Conservation (phyloP, 2,888 invertebrate genomes). For the Hydrotaea diabolus region DNA sequence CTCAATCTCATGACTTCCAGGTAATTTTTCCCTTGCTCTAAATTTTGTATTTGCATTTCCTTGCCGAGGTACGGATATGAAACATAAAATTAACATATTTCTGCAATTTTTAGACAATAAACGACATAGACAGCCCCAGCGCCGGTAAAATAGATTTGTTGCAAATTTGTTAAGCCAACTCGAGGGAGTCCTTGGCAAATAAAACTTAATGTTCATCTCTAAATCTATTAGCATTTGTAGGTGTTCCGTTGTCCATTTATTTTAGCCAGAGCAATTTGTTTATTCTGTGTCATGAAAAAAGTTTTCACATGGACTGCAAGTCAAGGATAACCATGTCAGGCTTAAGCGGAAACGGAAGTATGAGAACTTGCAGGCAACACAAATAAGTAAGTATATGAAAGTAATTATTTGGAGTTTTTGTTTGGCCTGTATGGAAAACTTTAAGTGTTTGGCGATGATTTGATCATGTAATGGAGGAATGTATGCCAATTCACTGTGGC, state of each 20-base stretch:
- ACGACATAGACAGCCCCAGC: background rate
- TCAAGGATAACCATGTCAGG: background rate
- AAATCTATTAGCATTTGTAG: background rate
- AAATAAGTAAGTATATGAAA: too few relatives aligned
- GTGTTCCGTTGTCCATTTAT: too few relatives aligned
- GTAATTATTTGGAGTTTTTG: too few relatives aligned
- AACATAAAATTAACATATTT: conserved; percentile 15
- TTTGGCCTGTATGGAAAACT: too few relatives aligned
- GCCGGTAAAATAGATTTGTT: background rate
- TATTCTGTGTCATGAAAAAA: background rate
- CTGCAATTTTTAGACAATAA: conserved; percentile 6
- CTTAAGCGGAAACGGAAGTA: background rate
- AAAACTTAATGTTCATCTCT: background rate
- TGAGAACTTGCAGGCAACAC: background rate
- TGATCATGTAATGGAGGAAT: too few relatives aligned
- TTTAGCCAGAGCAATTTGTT: background rate
- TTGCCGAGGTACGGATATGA: background rate
- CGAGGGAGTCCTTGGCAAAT: background rate
- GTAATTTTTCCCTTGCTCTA: background rate
- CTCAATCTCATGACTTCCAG: background rate
- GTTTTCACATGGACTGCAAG: background rate
- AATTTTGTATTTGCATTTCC: background rate
- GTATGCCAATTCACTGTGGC: too few relatives aligned
- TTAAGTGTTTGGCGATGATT: too few relatives aligned
- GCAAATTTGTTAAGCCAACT: background rate